Base-by-base conservation (phyloP, 2,113 vertebrate species). In the Ochotona curzoniae region DNA sequence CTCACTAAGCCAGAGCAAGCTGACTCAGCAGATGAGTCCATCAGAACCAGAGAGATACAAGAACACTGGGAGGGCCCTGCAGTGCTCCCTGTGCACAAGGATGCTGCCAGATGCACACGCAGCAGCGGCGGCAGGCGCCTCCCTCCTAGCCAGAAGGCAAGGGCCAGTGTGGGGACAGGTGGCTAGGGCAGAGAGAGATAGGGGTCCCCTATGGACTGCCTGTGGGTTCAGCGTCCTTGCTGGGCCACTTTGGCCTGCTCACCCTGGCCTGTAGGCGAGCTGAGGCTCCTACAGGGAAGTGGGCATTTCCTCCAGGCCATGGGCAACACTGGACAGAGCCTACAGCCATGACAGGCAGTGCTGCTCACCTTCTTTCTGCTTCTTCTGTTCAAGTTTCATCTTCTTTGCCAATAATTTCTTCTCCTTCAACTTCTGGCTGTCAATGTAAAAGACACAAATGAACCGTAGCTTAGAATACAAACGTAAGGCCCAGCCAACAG, bases 391-490 rank as follows among this genome's bases (percentile, higher is more conserved):
- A 23, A 97, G 95, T 96, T 98, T 98, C 82, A 95, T 97, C 96
- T 98, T 98, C 97, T 98, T 98, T 91, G 98, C 98, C 97, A 98
- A 87, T 81, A 98, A 91, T 94, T 98, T 98, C 97, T 98, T 98
- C 95, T 98, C 98, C 97, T 98, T 98, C 91, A 98, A 97, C 91
- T 98, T 98, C 96, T 98, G 98, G 20, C 98, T 98, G 80, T 21
- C 98, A 97, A 95, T 51, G 57, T 18, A 98, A 97, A 90, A 93
- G 30, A 96, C 38, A 85, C 0, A 79, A 26, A 67, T 90, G 63
- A 66, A 38, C 21, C 20, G 5, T 32, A 78, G 38, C 76, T 87
- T 67, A 83, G 25, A 61, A 88, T 74, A 87, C 13, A 70, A 82
- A 35, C 12, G 47, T 57, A 13, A 18, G 54, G 54, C 54, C 14